phyloP scores from a whole-genome alignment of 2,888 invertebrate genomes.

The Macrophya annulata region DNA sequence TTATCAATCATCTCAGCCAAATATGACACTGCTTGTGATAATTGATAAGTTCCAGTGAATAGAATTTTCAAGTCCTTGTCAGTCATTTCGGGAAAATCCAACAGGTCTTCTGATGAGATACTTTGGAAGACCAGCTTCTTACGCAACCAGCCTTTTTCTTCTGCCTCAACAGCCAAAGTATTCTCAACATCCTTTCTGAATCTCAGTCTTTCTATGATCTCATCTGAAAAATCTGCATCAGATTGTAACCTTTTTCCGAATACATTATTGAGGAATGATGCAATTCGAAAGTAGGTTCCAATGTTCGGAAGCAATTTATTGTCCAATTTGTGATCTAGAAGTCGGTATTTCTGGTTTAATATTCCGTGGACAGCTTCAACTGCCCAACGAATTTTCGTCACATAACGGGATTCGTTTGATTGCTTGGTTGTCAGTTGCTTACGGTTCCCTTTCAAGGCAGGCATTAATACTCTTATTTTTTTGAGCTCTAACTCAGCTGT shows the following conservation, averaged over 20 bases:
- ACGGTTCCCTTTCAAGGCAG: conserved; percentile 63
- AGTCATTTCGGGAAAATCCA: conserved; percentile 58
- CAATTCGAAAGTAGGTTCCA: conserved; percentile 55
- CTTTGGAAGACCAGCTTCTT: conserved; percentile 52
- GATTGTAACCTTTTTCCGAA: conserved; percentile 62
- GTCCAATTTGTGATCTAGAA: conserved; percentile 61
- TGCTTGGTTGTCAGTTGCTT: conserved; percentile 60
- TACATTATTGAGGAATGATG: conserved; percentile 58
- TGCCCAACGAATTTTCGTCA: conserved; percentile 60
- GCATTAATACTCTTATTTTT: conserved; percentile 63
- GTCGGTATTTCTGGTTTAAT: conserved; percentile 63
- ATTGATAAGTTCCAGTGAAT: conserved; percentile 51
- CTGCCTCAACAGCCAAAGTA: conserved; percentile 59
- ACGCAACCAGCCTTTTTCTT: conserved; percentile 57
- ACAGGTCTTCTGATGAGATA: conserved; percentile 46
- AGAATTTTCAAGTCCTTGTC: conserved; percentile 48
- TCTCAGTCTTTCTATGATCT: conserved; percentile 51
- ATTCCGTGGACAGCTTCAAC: conserved; percentile 65
- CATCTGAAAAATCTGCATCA: conserved; percentile 55
- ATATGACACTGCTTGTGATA: conserved; percentile 40
- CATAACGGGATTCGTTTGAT: conserved; percentile 40
- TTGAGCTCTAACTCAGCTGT: conserved; percentile 55
- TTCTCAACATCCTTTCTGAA: conserved; percentile 41
- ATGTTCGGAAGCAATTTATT: conserved; percentile 61
- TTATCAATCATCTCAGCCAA: neutral